A percentile compares a stretch with the other conserved stretches of the same genome.
Conservation (phyloP, 2,888 invertebrate species). For the Apotomis betuletana region DNA sequence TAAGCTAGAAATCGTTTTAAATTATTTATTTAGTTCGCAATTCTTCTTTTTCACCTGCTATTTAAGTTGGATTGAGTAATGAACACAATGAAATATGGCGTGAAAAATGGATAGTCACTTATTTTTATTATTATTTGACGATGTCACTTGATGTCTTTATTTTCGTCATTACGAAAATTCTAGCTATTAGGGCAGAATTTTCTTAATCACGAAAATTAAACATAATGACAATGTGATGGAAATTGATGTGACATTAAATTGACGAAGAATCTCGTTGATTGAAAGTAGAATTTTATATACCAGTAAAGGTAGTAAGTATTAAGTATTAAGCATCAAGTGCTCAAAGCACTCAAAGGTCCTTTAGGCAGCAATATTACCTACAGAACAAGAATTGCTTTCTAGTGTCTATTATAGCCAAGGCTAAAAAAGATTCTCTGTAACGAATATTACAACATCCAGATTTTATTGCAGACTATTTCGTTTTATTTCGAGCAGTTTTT, state of each 20-base stretch:
- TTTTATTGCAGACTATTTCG: slow-evolving; percentile 37
- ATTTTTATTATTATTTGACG: too few species aligned
- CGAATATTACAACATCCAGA: slow-evolving; percentile 22
- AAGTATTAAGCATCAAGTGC: neutral
- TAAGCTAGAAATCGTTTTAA: too few species aligned
- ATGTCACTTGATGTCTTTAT: neutral
- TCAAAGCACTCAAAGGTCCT: neutral
- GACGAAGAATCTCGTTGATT: too few species aligned
- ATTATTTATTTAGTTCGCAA: too few species aligned
- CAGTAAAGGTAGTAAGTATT: too few species aligned
- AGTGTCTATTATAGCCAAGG: neutral
- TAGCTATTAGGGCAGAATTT: too few species aligned
- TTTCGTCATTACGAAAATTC: neutral
- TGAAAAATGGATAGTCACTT: neutral
- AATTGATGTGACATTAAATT: neutral
- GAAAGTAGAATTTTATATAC: too few species aligned
- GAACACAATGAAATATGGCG: too few species aligned
- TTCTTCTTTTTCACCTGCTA: too few species aligned
- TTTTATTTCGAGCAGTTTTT: slow-evolving; percentile 40
- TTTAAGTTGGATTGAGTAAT: too few species aligned
- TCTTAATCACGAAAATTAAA: too few species aligned
- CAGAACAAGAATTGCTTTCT: slow-evolving; percentile 5
- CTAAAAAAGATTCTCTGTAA: slow-evolving; percentile 11
- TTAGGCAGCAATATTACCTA: neutral
- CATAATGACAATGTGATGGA: too few species aligned